phyloP scores from a whole-genome alignment of 1,140 invertebrate genomes.

The Teleogryllus occipitalis region DNA sequence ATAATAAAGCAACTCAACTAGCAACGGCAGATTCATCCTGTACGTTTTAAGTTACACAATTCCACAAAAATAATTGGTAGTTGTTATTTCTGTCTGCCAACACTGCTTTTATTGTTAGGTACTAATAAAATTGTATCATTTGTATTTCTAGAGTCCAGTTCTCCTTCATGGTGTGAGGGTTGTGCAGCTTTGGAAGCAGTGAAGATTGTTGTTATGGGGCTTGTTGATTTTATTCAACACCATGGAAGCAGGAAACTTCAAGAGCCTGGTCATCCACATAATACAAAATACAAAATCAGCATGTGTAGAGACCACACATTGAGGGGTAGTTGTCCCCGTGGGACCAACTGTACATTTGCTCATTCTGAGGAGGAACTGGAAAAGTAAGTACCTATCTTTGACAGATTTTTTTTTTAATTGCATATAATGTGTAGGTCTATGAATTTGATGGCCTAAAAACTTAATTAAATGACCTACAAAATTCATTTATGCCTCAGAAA shows the following conservation, averaged over 20 bases:
- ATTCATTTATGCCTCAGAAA: neutral
- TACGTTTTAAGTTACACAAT: no score
- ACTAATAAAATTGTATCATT: slow-evolving; percentile 14
- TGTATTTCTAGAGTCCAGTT: slow-evolving; percentile 51
- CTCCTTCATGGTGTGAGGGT: slow-evolving; percentile 64
- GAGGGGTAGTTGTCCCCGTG: slow-evolving; percentile 72
- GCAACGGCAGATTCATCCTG: no score
- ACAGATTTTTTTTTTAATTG: neutral
- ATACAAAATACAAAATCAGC: slow-evolving; percentile 81
- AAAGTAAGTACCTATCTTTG: slow-evolving; percentile 43
- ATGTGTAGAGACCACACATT: slow-evolving; percentile 78
- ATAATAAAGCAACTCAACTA: no score
- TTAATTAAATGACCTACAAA: no score
- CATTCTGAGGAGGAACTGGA: slow-evolving; percentile 87
- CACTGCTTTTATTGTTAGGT: no score
- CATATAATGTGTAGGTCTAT: neutral
- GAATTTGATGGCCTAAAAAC: neutral
- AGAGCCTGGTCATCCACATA: slow-evolving; percentile 49
- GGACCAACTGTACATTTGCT: slow-evolving; percentile 82
- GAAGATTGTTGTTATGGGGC: slow-evolving; percentile 68
- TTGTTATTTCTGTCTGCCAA: no score
- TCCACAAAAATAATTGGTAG: no score
- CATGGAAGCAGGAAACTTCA: slow-evolving; percentile 58
- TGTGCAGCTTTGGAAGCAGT: slow-evolving; percentile 71
- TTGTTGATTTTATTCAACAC: slow-evolving; percentile 78